Conservation (phyloP, 2,888 invertebrate species). For the Oxyscelio sp. region DNA sequence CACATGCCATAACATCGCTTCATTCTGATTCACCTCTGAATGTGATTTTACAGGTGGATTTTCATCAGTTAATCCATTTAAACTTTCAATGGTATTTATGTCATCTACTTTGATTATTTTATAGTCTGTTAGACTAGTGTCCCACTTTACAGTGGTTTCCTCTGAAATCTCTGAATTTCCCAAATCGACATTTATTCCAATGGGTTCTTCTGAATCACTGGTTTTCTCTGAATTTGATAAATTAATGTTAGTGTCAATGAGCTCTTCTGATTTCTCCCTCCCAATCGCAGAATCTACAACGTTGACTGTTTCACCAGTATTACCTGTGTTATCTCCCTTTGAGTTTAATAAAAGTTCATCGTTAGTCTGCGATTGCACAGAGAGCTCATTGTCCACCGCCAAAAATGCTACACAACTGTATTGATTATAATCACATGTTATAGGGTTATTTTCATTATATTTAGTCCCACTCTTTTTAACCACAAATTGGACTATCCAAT, state of each 20-base stretch:
- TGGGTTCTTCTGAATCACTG: too few species aligned
- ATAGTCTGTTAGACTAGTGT: too few species aligned
- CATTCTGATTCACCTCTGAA: background rate
- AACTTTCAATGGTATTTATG: background rate
- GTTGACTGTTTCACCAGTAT: too few species aligned
- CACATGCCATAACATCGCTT: background rate
- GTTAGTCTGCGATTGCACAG: constrained; percentile 66
- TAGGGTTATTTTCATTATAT: background rate
- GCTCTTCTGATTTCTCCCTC: background rate
- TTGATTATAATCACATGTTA: constrained; percentile 18
- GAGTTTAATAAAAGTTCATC: too few species aligned
- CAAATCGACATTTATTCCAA: too few species aligned
- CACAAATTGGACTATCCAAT: constrained; percentile 64
- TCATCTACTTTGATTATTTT: background rate
- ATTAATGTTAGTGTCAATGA: constrained; percentile 4
- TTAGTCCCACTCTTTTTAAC: constrained; percentile 23
- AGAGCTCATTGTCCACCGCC: constrained; percentile 35
- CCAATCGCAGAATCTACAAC: too few species aligned
- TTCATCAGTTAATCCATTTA: background rate
- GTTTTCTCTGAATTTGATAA: too few species aligned
- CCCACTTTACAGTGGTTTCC: background rate
- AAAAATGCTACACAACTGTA: constrained; percentile 62
- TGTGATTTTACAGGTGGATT: background rate
- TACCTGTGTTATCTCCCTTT: too few species aligned
- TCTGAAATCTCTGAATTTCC: background rate